phyloP scores from a whole-genome alignment of 2,113 vertebrate genomes.

The Rhombomys opimus region DNA sequence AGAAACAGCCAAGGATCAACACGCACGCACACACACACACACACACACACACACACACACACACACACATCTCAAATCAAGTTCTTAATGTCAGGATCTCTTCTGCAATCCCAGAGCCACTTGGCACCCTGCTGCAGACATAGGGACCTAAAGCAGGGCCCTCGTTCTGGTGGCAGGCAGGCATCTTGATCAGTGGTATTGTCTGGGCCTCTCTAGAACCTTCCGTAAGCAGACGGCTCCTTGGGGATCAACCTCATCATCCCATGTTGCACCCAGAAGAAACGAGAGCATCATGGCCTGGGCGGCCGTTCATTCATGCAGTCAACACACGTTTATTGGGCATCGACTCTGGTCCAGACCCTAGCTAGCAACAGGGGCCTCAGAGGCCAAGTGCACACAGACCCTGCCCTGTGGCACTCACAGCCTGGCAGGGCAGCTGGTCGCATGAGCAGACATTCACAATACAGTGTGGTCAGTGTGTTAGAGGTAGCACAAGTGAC shows the following conservation, averaged over 20 bases:
- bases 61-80: not conserved
- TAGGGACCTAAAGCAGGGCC: too few species aligned
- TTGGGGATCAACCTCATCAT: not conserved
- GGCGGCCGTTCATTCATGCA: constrained; percentile 38
- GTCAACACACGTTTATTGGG: constrained; percentile 78
- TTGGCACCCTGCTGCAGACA: not conserved
- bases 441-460: constrained; percentile 56
- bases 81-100: not conserved
- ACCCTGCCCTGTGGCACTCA: not conserved
- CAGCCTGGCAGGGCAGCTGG: not conserved
- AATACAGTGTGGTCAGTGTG: constrained; percentile 78
- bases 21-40: rapidly evolving
- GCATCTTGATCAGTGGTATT: not conserved
- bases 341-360: constrained; percentile 41
- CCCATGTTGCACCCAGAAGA: not conserved
- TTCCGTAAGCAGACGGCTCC: not conserved
- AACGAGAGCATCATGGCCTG: not conserved
- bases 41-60: not conserved
- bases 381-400: constrained; percentile 13
- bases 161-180: not conserved
- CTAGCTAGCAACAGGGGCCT: not conserved
- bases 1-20: not conserved
- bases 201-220: not conserved
- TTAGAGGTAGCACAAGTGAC: constrained; percentile 80
- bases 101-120: not conserved